A percentile compares a stretch with the other conserved stretches of the same genome.
Conservation (phyloP, 2,888 invertebrate species). For the Nipponacmea schrenckii region DNA sequence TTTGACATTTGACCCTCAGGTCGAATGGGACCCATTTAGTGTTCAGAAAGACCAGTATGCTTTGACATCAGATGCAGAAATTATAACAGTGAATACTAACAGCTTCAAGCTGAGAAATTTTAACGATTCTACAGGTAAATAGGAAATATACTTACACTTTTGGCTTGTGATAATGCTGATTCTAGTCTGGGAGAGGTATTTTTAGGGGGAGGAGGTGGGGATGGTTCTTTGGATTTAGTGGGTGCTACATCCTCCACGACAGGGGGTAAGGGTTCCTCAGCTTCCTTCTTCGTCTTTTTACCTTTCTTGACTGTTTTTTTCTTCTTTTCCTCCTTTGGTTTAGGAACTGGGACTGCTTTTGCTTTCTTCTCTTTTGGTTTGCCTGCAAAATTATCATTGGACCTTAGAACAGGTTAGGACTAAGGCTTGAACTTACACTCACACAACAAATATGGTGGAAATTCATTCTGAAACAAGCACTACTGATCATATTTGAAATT, state of each 20-base stretch:
- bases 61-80: too few relatives aligned
- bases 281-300: conserved; percentile 37
- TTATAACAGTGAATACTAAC: too few relatives aligned
- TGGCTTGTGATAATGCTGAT: background rate
- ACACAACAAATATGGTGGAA: too few relatives aligned
- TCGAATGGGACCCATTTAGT: too few relatives aligned
- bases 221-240: conserved; percentile 27
- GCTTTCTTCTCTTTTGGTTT: conserved; percentile 49
- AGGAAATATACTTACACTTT: conserved; percentile 4
- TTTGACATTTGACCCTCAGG: too few relatives aligned
- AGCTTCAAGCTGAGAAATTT: too few relatives aligned
- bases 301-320: conserved; percentile 39
- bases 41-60: too few relatives aligned
- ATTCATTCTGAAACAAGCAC: too few relatives aligned
- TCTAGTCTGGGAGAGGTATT: background rate
- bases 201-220: conserved; percentile 24
- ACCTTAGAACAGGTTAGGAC: too few relatives aligned
- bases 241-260: conserved; percentile 31
- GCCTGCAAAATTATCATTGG: conserved; percentile 23
- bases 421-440: too few relatives aligned
- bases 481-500: too few relatives aligned
- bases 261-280: conserved; percentile 29
- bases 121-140: too few relatives aligned
- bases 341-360: conserved; percentile 29
- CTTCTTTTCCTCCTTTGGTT: conserved; percentile 34